These are phyloP conservation scores for Rhyzopertha dominica DNA, from an alignment of 1,140 invertebrate genomes.

Conservation along the genomic window DNA sequence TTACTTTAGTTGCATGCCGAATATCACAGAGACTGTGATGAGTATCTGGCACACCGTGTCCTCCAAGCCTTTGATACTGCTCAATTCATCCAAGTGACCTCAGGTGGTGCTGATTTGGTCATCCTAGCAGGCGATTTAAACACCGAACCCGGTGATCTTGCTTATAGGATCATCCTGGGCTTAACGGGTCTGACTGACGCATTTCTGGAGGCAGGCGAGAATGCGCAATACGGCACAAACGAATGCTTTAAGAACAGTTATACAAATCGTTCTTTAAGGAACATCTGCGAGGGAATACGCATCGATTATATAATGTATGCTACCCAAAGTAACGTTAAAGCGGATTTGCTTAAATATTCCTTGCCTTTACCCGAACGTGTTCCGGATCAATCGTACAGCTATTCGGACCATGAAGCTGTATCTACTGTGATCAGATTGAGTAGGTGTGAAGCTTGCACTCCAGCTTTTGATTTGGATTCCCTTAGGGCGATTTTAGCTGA, in stretches of 20 bases:
- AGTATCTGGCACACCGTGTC: slow-evolving; percentile 85
- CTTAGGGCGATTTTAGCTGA: slow-evolving; percentile 52
- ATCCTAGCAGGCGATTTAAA: slow-evolving; percentile 93
- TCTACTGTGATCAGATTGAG: slow-evolving; percentile 53
- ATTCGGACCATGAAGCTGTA: slow-evolving; percentile 92
- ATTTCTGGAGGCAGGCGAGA: slow-evolving; percentile 25
- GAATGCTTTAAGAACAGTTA: slow-evolving; percentile 82
- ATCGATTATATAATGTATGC: slow-evolving; percentile 88
- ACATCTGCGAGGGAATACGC: slow-evolving; percentile 74
- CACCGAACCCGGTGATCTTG: slow-evolving; percentile 78
- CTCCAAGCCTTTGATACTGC: slow-evolving; percentile 91
- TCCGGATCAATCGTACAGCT: slow-evolving; percentile 67
- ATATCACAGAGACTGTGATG: slow-evolving; percentile 78
- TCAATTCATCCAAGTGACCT: slow-evolving; percentile 86
- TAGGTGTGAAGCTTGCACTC: slow-evolving; percentile 19
- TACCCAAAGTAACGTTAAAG: slow-evolving; percentile 51
- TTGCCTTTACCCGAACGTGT: slow-evolving; percentile 70
- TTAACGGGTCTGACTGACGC: slow-evolving; percentile 47
- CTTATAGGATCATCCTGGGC: slow-evolving; percentile 62
- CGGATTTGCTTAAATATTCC: slow-evolving; percentile 57
- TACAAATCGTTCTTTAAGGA: slow-evolving; percentile 52
- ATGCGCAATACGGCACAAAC: slow-evolving; percentile 58
- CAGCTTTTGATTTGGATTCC: slow-evolving; percentile 13
- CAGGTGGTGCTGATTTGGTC: slow-evolving; percentile 68
- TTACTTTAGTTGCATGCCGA: slow-evolving; percentile 84